These are phyloP conservation scores for Spongia lamella DNA, from an alignment of 37 sponge, comb jelly and placozoan genomes.

Conservation along the genomic window DNA sequence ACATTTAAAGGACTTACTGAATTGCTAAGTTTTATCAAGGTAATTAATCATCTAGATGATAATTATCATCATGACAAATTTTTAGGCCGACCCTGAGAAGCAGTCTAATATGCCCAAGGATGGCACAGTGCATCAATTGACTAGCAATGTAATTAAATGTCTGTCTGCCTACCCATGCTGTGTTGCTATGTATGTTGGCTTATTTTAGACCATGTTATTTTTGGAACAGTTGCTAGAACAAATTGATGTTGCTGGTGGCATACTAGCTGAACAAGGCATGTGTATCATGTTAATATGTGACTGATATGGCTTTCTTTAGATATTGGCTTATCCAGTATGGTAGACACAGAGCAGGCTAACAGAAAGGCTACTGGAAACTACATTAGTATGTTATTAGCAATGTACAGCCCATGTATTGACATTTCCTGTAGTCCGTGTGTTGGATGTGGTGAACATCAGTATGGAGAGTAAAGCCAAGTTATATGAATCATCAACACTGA, in stretches of 20 bases:
- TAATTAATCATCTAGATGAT: not conserved
- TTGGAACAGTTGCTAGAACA: slow-evolving; percentile 83
- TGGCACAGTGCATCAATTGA: slow-evolving; percentile 94
- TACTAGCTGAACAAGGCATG: slow-evolving; percentile 26
- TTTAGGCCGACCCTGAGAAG: slow-evolving; percentile 83
- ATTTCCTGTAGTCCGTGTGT: slow-evolving; percentile 34
- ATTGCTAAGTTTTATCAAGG: slow-evolving; percentile 13
- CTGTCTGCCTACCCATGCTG: not conserved
- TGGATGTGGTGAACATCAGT: slow-evolving; percentile 74
- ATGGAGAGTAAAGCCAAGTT: slow-evolving; percentile 76
- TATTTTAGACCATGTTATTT: slow-evolving; percentile 76
- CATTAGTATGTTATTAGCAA: not conserved
- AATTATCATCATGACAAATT: not conserved
- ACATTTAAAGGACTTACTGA: not conserved
- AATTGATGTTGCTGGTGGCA: slow-evolving; percentile 50
- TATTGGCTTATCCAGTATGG: slow-evolving; percentile 1
- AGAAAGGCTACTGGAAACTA: slow-evolving; percentile 26
- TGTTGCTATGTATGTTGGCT: not conserved
- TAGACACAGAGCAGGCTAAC: not conserved
- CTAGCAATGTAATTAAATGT: slow-evolving; percentile 75
- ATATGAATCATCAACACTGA: slow-evolving; percentile 73
- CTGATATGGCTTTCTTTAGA: not conserved
- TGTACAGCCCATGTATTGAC: not conserved
- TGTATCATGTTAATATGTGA: not conserved
- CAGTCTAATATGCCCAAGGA: slow-evolving; percentile 84